Evolutionary conservation across 2,113 vertebrate genomes (phyloP).

Genomic region (Anoura caudifer): DNA sequence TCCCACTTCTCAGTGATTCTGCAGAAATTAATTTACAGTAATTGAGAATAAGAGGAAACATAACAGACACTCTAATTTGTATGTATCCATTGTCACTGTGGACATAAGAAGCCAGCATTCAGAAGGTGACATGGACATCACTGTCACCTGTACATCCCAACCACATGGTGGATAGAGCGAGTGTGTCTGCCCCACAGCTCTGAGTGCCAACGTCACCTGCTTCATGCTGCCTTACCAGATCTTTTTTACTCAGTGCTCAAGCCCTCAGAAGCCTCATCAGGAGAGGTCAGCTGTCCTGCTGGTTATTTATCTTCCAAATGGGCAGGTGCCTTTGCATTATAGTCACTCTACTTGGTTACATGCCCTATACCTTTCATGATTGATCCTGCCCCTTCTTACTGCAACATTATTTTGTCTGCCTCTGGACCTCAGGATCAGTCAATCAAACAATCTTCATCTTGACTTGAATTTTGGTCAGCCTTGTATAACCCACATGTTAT

Average conservation of each 20-base stretch:
- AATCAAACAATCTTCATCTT: background rate
- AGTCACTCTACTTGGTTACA: no score
- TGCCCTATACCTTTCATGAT: rapidly evolving
- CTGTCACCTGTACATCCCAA: background rate
- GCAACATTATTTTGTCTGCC: background rate
- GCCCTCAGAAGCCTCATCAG: background rate
- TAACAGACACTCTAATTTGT: background rate
- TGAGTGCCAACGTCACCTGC: background rate
- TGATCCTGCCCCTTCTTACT: background rate
- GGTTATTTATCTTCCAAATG: background rate
- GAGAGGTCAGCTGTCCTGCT: background rate
- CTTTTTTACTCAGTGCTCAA: background rate
- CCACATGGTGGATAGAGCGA: rapidly evolving
- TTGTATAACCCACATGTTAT: background rate
- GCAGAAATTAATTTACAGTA: slow-evolving; percentile 46
- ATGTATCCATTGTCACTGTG: background rate
- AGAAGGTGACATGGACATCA: background rate
- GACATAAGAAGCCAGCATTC: background rate
- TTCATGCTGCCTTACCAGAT: background rate
- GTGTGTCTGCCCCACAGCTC: no score
- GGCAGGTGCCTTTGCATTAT: background rate
- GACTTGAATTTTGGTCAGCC: background rate
- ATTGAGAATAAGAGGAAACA: slow-evolving; percentile 41
- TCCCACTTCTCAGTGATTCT: slow-evolving; percentile 23
- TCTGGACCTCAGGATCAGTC: background rate